Percentiles rank a stretch among this genome's conserved stretches.
Conservation (phyloP, 1,140 invertebrate genomes). For the Hycleus cichorii region DNA sequence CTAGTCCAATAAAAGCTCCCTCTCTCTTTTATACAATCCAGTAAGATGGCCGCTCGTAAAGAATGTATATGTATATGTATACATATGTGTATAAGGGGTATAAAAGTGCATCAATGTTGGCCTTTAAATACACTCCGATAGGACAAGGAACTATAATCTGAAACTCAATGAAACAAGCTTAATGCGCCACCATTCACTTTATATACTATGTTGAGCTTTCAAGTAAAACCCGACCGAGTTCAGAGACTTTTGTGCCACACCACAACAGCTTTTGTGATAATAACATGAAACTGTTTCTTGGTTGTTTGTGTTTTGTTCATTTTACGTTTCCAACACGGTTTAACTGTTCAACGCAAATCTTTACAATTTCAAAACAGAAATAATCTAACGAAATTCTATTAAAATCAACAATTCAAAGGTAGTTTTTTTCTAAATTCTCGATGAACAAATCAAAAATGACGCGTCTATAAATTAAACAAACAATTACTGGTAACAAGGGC, state of each 20-base stretch:
- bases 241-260: constrained; percentile 28
- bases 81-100: constrained; percentile 10
- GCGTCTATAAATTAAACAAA: constrained; percentile 10
- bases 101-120: constrained; percentile 35
- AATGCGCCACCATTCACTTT: constrained; percentile 29
- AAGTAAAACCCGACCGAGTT: constrained; percentile 24
- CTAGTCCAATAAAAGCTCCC: constrained; percentile 28
- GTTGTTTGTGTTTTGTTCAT: constrained; percentile 22
- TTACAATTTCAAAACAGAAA: not conserved
- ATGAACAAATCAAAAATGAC: no score
- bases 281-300: constrained; percentile 30
- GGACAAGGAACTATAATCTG: constrained; percentile 34
- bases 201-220: constrained; percentile 30
- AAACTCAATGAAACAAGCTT: constrained; percentile 35
- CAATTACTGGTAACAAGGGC: constrained; percentile 10
- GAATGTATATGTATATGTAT: not conserved
- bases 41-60: constrained; percentile 37
- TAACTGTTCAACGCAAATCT: constrained; percentile 18
- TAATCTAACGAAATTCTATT: no score
- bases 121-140: constrained; percentile 21
- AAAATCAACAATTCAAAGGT: no score
- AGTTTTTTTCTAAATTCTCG: no score
- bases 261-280: constrained; percentile 33
- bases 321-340: constrained; percentile 24
- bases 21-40: not conserved